A percentile compares a stretch with the other conserved stretches of the same genome.
These are phyloP conservation scores for Diorhabda elongata DNA, from an alignment of 1,140 invertebrate species.

Conservation along the genomic window DNA sequence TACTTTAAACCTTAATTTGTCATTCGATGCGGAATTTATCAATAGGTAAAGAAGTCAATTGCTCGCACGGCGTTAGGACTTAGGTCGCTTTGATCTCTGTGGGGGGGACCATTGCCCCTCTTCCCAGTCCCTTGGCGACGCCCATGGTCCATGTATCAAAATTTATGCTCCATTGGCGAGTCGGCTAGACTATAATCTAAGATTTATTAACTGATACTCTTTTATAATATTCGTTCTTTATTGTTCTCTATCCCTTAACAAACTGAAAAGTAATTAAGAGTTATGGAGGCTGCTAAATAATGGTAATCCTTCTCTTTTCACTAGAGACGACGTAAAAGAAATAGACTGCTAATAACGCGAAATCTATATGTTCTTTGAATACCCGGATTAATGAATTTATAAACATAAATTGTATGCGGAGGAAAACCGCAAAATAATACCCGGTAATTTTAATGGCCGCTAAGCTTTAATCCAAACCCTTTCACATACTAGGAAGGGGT, in stretches of 20 bases:
- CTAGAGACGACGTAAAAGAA: not conserved
- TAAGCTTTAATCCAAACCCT: conserved; percentile 11
- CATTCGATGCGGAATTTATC: too few relatives aligned
- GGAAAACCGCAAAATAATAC: conserved; percentile 18
- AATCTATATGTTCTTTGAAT: conserved; percentile 14
- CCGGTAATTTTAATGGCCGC: conserved; percentile 21
- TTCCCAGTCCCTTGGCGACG: too few relatives aligned
- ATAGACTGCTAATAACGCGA: conserved; percentile 4
- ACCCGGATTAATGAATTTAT: conserved; percentile 20
- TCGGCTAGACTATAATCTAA: too few relatives aligned
- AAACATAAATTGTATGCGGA: conserved; percentile 13
- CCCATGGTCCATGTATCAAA: too few relatives aligned
- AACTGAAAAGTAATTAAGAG: not conserved
- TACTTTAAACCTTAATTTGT: too few relatives aligned
- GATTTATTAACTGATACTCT: too few relatives aligned
- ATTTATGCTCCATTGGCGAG: too few relatives aligned
- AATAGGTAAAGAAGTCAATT: too few relatives aligned
- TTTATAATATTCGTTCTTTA: too few relatives aligned
- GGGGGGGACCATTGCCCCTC: too few relatives aligned
- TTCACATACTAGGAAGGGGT: conserved; percentile 8
- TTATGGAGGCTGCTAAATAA: not conserved
- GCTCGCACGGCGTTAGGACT: too few relatives aligned
- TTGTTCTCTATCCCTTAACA: not conserved
- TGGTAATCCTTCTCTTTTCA: not conserved
- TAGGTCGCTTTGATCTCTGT: too few relatives aligned